phyloP scores from a whole-genome alignment of 2,797 vertebrate species.

The Sphenopsis melanotis region DNA sequence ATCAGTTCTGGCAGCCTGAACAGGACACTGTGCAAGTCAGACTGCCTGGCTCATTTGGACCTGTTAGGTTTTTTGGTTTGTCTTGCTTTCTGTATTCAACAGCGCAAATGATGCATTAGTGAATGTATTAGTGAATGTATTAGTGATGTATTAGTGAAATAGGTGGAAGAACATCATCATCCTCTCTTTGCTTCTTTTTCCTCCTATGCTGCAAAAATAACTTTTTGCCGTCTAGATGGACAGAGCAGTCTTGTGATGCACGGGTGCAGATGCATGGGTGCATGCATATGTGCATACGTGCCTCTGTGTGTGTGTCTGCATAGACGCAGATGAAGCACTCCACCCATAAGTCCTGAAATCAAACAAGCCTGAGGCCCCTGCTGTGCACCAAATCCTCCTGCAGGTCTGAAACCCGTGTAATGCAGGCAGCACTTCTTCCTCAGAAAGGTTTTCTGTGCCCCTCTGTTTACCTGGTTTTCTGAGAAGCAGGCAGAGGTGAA shows the following conservation, averaged over 20 bases:
- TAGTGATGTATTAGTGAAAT: not conserved
- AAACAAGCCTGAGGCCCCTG: not conserved
- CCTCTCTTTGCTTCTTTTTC: not conserved
- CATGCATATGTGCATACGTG: not conserved
- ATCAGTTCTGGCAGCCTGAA: not conserved
- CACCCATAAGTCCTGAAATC: not conserved
- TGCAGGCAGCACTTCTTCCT: not conserved
- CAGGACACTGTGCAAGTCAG: no score
- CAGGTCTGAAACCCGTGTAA: accelerated
- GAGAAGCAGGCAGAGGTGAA: not conserved
- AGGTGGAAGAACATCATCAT: not conserved
- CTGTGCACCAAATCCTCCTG: not conserved
- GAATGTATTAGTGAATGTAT: not conserved
- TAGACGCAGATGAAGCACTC: not conserved
- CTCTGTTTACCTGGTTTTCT: not conserved
- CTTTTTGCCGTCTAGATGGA: not conserved
- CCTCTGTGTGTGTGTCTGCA: not conserved
- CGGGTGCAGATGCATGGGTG: not conserved
- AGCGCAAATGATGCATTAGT: not conserved
- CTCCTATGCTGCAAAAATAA: not conserved
- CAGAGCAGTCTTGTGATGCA: not conserved
- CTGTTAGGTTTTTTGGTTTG: not conserved
- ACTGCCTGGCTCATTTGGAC: not conserved
- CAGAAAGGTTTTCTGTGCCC: not conserved
- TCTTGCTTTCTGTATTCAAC: not conserved